These are phyloP conservation scores for Anabas testudineus DNA, from an alignment of 2,797 vertebrate species.

Conservation along the genomic window DNA sequence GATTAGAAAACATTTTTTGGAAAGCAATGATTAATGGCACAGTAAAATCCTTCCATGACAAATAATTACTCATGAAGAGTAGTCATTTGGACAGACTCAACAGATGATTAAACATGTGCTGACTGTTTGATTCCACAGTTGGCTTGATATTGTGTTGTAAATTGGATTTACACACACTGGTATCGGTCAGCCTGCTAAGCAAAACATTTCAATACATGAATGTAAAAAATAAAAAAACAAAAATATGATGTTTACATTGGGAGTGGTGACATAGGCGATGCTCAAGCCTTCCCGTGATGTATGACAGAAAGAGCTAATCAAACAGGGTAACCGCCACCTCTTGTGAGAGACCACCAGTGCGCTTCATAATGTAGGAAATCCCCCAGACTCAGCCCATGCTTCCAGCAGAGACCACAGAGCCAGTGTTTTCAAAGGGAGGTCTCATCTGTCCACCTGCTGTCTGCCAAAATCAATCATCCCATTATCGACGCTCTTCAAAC, in stretches of 20 bases:
- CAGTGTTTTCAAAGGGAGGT: slow-evolving; percentile 51
- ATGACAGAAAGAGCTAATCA: slow-evolving; percentile 12
- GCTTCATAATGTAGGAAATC: background rate
- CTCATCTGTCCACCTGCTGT: slow-evolving; percentile 53
- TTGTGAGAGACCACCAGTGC: slow-evolving; percentile 10
- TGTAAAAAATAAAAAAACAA: slow-evolving; percentile 3
- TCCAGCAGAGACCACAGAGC: slow-evolving; percentile 37
- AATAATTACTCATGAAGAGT: slow-evolving; percentile 54
- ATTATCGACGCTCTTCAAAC: slow-evolving; percentile 61
- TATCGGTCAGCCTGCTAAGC: slow-evolving; percentile 13
- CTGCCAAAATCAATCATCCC: slow-evolving; percentile 64
- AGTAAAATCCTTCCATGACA: slow-evolving; percentile 52
- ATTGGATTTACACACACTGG: slow-evolving; percentile 16
- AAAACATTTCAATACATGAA: background rate
- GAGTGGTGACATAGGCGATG: slow-evolving; percentile 20
- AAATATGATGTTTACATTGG: background rate
- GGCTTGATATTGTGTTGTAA: slow-evolving; percentile 22
- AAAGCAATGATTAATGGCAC: slow-evolving; percentile 53
- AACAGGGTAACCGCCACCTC: slow-evolving; percentile 25
- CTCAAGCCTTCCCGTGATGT: slow-evolving; percentile 16
- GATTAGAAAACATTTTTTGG: slow-evolving; percentile 24
- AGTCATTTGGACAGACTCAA: slow-evolving; percentile 48
- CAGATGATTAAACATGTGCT: slow-evolving; percentile 52
- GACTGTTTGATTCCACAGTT: slow-evolving; percentile 46
- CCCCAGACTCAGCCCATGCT: background rate